phyloP scores from a whole-genome alignment of 1,140 invertebrate species.

The Sitodiplosis mosellana region DNA sequence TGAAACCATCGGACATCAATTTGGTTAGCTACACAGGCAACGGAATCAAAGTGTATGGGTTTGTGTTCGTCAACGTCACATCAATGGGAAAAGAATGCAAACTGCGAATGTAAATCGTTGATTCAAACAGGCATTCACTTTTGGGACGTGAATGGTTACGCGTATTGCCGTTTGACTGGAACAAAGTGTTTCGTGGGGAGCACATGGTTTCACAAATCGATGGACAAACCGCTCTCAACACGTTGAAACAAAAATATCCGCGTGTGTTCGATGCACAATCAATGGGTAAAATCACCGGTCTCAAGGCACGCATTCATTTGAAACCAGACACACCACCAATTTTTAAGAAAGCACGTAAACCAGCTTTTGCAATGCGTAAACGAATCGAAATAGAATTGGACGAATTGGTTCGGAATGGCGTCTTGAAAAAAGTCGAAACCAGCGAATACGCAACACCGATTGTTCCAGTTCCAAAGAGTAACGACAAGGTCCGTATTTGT shows the following conservation, averaged over 20 bases:
- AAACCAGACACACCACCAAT: not conserved
- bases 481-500: conserved; percentile 22
- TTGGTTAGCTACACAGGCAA: no score
- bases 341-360: not conserved
- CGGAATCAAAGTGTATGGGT: no score
- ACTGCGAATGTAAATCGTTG: no score
- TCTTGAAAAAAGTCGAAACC: conserved; percentile 6
- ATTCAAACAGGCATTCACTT: no score
- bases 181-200: no score
- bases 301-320: not conserved
- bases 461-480: conserved; percentile 26
- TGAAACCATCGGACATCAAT: no score
- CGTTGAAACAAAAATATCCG: not conserved
- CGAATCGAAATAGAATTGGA: not conserved
- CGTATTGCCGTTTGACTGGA: no score
- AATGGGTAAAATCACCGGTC: not conserved
- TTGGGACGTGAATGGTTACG: no score
- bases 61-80: no score
- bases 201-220: no score
- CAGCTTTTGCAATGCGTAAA: not conserved
- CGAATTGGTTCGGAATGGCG: not conserved
- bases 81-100: no score
- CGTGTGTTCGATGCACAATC: not conserved
- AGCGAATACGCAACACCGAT: conserved; percentile 11
- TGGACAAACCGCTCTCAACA: no score